Base-by-base conservation (phyloP, 2,888 invertebrate genomes). In the Cartodere bifasciata region DNA sequence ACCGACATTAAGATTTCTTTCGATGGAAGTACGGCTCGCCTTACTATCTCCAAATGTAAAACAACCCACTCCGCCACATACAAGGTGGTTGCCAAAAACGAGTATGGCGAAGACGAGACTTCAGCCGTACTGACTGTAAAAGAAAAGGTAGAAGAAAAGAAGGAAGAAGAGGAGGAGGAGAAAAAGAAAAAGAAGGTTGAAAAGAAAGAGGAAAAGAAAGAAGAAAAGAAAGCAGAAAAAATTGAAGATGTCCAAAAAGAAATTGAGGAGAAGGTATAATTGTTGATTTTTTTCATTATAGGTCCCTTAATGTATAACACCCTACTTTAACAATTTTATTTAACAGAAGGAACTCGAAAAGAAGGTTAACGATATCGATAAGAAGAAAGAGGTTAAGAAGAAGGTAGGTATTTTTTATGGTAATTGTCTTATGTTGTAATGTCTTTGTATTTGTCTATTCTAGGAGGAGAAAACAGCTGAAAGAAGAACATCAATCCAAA, bases 101-200 rank as follows among this genome's bases (percentile, higher is more conserved):
- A 91, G 55, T 79, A 76, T 46, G 97, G 97, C 28, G 80, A 83
- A 54, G 91, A 87, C 46, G 84, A 87, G 52, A 83, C 85, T 2
- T 74, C 76, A 24, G 86, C 92, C 26, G 79, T 84, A 49, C 68
- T 98, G 34, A 83, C 81, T 13, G 78, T 97, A 7, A 73, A 66
- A 32, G 56, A 60, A 44, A 55, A 51, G 55, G 70, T 73, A 44
- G 58, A 53, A 17, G 55, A 54, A 43, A 54, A 58, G 30, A 55
- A 47, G 36, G 46, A 33, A 30, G 25, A 35, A 29, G 35, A 48
- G 32, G 45, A 55, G 37, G 45, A 52, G 38, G 38, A 48, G 35
- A 35, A 43, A 50, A 40, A 45, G 45, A 40, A 46, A 32, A 51
- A 56, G 31, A 50, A 55, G 34, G 42, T 47, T 16, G 54, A 55